Evolutionary conservation across 1,140 invertebrate species (phyloP), one percentile per base, ranked within the genome.

Genomic region (Xylocopa sonorina): DNA sequence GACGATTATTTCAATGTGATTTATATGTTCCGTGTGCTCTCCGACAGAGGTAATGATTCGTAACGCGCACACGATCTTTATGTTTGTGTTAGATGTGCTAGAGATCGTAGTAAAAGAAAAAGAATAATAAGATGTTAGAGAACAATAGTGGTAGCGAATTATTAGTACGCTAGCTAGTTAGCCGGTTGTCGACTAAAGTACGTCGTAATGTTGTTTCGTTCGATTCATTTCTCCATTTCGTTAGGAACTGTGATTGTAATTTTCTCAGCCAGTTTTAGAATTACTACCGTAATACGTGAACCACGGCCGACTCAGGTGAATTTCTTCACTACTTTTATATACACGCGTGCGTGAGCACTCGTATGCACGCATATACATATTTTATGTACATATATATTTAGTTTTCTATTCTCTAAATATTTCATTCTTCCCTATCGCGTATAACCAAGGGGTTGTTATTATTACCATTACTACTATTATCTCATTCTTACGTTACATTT

Each of bases 41-140:
- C n/a, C 58, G 46, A 68, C 76, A 46, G 63, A 64, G 63, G 41
- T 53, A 41, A 78, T 34, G 60, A 72, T 85, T 80, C 46, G 58
- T 81, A 84, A 83, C 68, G 34, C 79, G 85, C 76, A 72, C 82
- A 80, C 67, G 57, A 85, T 88, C 87, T 88, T 88, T 83, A 89
- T 71, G 51, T 88, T 88, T 87, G 76, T 88, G 86, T 86, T 89
- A 88, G 86, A 85, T 81, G 73, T 79, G 67, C 51, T 88, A 88
- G 86, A 80, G 62, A 85, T 53, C 81, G 72, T 87, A 88, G 84
- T 83, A 69, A 80, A 53, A 55, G n/a, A n/a, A n/a, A n/a, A n/a
- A n/a, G n/a, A n/a, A n/a, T n/a, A n/a, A n/a, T n/a, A 32, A 78
- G 82, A 69, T 55, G 80, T 84, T 88, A 88, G 84, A 75, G 48